Evolutionary conservation across 2,888 invertebrate genomes (phyloP).

Genomic region (Andrena marginata): DNA sequence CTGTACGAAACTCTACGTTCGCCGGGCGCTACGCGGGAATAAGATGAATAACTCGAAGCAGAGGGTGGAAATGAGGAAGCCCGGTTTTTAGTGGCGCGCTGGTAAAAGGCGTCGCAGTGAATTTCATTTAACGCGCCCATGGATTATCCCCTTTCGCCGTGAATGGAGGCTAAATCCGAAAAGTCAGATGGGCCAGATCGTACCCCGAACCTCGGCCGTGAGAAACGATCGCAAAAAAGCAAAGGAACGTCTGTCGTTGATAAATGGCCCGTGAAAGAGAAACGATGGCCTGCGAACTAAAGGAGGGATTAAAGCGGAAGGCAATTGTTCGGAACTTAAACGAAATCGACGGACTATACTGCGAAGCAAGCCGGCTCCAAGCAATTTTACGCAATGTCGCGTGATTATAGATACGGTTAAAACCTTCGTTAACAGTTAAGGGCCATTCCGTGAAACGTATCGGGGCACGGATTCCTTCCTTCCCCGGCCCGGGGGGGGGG

Average conservation of each 20-base stretch:
- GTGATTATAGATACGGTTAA: neutral
- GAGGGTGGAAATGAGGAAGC: neutral
- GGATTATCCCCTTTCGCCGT: constrained; percentile 1
- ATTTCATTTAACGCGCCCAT: constrained; percentile 20
- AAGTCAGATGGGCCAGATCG: constrained; percentile 6
- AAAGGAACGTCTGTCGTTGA: constrained; percentile 15
- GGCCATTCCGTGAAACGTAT: neutral
- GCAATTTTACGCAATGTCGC: constrained; percentile 11
- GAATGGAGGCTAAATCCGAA: constrained; percentile 28
- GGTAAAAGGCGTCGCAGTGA: constrained; percentile 1
- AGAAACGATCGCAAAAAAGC: neutral
- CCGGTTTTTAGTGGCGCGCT: neutral
- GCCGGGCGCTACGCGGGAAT: neutral
- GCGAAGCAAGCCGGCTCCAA: neutral
- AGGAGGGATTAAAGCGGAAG: constrained; percentile 13
- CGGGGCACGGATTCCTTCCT: neutral
- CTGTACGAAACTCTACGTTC: neutral
- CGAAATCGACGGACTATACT: constrained; percentile 9
- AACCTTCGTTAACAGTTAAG: neutral
- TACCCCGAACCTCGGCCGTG: neutral
- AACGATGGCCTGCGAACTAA: neutral
- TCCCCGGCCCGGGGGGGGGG: too few relatives aligned
- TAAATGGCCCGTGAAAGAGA: constrained; percentile 9
- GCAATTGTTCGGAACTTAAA: constrained; percentile 22
- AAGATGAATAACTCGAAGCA: neutral